Conservation (phyloP, 2,113 vertebrate genomes). For the Oryzias melastigma region DNA sequence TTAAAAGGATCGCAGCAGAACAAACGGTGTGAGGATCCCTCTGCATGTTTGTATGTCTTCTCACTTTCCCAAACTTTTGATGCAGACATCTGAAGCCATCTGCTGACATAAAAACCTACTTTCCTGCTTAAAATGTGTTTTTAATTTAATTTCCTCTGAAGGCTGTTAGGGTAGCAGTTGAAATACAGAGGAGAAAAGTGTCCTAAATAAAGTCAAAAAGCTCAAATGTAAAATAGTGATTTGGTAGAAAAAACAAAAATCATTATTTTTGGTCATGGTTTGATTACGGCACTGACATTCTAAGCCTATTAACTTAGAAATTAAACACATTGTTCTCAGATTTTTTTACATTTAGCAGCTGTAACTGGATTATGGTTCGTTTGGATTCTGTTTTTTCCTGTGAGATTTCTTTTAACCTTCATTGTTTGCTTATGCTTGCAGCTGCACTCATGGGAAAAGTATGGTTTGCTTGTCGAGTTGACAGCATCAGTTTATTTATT, state of each 20-base stretch:
- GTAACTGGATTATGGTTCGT: not conserved
- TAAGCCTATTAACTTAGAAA: constrained; percentile 2
- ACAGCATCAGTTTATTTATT: no score
- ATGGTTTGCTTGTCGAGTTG: not conserved
- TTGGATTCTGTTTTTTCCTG: not conserved
- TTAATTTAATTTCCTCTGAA: not conserved
- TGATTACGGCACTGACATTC: not conserved
- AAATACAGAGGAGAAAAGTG: not conserved
- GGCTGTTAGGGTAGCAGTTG: not conserved
- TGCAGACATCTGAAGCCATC: no score
- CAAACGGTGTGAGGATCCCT: no score
- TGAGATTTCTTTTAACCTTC: not conserved
- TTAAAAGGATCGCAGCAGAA: no score
- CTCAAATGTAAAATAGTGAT: not conserved
- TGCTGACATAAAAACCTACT: no score
- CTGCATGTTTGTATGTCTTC: no score
- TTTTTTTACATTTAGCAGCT: not conserved
- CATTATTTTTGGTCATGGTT: not conserved
- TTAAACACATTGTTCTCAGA: not conserved
- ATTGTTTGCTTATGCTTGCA: not conserved
- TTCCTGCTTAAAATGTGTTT: no score
- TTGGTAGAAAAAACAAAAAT: not conserved
- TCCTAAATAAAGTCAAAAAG: not conserved
- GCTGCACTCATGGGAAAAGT: not conserved
- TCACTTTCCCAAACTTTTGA: no score